Conservation (phyloP, 2,888 invertebrate genomes). For the Meiosimyza decipiens region DNA sequence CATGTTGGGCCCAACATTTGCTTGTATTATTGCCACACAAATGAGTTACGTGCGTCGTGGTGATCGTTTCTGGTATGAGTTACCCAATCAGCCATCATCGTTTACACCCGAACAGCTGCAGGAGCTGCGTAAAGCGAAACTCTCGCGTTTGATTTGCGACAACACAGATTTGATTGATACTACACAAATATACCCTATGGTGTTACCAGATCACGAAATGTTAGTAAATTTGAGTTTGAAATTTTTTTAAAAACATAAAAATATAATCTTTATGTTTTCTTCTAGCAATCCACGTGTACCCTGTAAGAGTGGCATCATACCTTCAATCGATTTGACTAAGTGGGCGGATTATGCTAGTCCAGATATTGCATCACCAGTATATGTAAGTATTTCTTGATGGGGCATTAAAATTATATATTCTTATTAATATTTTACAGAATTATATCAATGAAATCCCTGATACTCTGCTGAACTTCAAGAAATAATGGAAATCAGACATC, state of each 20-base stretch:
- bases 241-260: conserved; percentile 6
- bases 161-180: conserved; percentile 93
- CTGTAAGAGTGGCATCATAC: conserved; percentile 88
- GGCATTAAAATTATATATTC: neutral
- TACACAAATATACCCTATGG: conserved; percentile 91
- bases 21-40: conserved; percentile 93
- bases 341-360: conserved; percentile 83
- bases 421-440: conserved; percentile 60
- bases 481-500: conserved; percentile 49
- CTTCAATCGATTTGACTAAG: conserved; percentile 87
- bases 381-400: conserved; percentile 70
- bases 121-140: conserved; percentile 83
- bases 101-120: conserved; percentile 88
- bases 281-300: conserved; percentile 92
- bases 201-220: conserved; percentile 92
- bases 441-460: conserved; percentile 67
- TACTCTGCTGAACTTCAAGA: conserved; percentile 65
- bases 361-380: conserved; percentile 70
- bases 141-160: conserved; percentile 89
- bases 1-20: conserved; percentile 94
- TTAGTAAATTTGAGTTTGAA: conserved; percentile 69
- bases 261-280: conserved; percentile 15
- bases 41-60: conserved; percentile 89
- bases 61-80: conserved; percentile 95
- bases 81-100: conserved; percentile 90